Percentiles rank a stretch among this genome's conserved stretches.
These are phyloP conservation scores for Amiota mariae DNA, from an alignment of 2,888 invertebrate genomes.

Conservation along the genomic window DNA sequence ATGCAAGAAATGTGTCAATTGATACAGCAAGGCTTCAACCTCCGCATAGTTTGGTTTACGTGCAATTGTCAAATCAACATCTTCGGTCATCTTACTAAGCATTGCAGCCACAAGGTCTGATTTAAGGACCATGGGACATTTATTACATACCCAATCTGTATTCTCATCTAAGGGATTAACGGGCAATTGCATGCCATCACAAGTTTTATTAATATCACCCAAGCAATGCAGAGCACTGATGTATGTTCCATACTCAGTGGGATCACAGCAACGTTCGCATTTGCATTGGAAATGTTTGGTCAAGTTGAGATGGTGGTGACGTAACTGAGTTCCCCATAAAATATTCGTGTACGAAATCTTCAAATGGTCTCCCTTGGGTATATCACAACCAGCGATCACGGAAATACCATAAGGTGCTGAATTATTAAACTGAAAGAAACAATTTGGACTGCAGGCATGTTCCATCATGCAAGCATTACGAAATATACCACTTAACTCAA, in stretches of 20 bases:
- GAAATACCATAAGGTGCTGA: constrained; percentile 78
- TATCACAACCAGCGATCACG: constrained; percentile 79
- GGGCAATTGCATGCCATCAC: constrained; percentile 82
- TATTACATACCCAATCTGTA: constrained; percentile 85
- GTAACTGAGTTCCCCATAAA: constrained; percentile 88
- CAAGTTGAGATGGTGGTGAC: constrained; percentile 84
- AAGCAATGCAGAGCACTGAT: constrained; percentile 74
- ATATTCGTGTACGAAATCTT: constrained; percentile 91
- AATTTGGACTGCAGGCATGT: constrained; percentile 87
- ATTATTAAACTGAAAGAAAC: constrained; percentile 81
- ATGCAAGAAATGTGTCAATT: constrained; percentile 84
- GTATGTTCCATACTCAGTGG: constrained; percentile 86
- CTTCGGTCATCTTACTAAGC: constrained; percentile 82
- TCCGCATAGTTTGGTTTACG: constrained; percentile 76
- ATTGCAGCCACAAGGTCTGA: constrained; percentile 76
- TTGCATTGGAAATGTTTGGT: constrained; percentile 86
- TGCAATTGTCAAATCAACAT: constrained; percentile 80
- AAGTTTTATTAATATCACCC: constrained; percentile 75
- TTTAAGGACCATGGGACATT: constrained; percentile 80
- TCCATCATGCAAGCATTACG: constrained; percentile 86
- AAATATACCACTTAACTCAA: constrained; percentile 83
- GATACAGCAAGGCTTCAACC: constrained; percentile 79
- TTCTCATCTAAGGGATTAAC: constrained; percentile 81
- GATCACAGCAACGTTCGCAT: constrained; percentile 84
- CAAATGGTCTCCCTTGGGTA: constrained; percentile 82